These are phyloP conservation scores for Oscheius sp. DNA, from an alignment of 2,888 invertebrate species.

Conservation along the genomic window DNA sequence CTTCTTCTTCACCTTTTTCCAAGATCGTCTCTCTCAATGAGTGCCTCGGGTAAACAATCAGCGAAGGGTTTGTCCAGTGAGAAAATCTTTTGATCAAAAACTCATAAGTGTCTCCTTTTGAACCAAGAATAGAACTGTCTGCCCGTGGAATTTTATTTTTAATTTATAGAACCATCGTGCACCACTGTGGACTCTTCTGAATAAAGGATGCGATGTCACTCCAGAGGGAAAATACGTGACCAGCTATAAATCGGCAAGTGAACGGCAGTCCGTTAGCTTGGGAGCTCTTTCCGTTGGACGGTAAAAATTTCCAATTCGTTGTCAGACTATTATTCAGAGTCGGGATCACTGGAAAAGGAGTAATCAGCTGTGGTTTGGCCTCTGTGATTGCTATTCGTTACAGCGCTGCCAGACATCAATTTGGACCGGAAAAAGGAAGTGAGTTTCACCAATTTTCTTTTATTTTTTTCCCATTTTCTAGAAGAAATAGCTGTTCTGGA, in stretches of 20 bases:
- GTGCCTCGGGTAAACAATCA: slow-evolving; percentile 5
- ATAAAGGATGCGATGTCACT: slow-evolving; percentile 89
- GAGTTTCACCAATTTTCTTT: neutral
- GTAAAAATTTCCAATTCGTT: slow-evolving; percentile 24
- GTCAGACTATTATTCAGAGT: slow-evolving; percentile 77
- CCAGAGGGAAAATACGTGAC: slow-evolving; percentile 88
- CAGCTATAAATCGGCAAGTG: slow-evolving; percentile 81
- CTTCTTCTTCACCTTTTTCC: neutral
- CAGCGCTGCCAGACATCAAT: slow-evolving; percentile 87
- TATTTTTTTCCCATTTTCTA: slow-evolving; percentile 1
- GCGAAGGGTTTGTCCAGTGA: neutral
- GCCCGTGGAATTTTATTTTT: too few relatives aligned
- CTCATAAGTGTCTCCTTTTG: neutral
- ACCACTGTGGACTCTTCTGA: slow-evolving; percentile 86
- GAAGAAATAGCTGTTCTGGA: slow-evolving; percentile 87
- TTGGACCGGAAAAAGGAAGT: slow-evolving; percentile 78
- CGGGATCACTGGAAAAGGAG: slow-evolving; percentile 80
- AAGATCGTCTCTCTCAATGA: slow-evolving; percentile 7
- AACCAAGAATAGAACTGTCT: too few relatives aligned
- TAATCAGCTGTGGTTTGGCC: slow-evolving; percentile 81
- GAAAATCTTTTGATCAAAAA: neutral
- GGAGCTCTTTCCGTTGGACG: slow-evolving; percentile 57
- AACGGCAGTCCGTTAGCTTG: slow-evolving; percentile 58
- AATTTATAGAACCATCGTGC: slow-evolving; percentile 85
- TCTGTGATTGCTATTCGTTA: slow-evolving; percentile 87